Evolutionary conservation across 2,888 invertebrate species (phyloP), one percentile per base, ranked within the genome.

Genomic region (Tridacna crocea): DNA sequence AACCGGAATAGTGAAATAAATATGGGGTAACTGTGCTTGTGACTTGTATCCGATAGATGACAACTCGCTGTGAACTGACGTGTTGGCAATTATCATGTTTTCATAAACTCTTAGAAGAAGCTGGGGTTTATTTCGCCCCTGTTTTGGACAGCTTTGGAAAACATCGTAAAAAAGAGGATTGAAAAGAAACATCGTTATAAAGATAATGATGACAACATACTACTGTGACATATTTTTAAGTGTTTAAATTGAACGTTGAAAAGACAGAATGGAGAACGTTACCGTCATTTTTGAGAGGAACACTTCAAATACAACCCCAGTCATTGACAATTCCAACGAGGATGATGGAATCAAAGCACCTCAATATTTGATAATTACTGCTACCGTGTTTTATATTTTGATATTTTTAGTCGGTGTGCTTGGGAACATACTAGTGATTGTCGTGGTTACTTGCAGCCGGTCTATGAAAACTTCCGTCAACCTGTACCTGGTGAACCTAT

Each of bases 371-470:
- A 72, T 84, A 11, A 72, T 89, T 3, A 80, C 82, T 0, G 75
- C 88, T 0, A 88, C 88, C 0, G 27, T 88, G 4, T 77, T 90
- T 17, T 90, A 87, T 75, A 68, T 84, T 0, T 48, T 88, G 24
- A 88, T 90, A 24, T 90, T 90, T 70, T 26, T 90, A 22, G 61
- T 88, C 26, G 90, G 90, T 11, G 77, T 88, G n/a, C 46, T 90
- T n/a, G 90, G 89, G 12, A 90, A 90, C 68, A 55, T 83, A 13
- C 27, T 88, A 0, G 89, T 90, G 0, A 83, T 88, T 13, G 65
- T 83, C 19, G 89, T 90, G 0, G 86, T 90, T 0, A 75, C 75
- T 46, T 63, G 79, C 4, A 84, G 83, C 19, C 82, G 82, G 19
- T 84, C 80, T 48, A 85, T 90, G 79, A 87, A 87, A 24, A 88